phyloP scores from a whole-genome alignment of 2,888 invertebrate species.

The Catocala nupta region DNA sequence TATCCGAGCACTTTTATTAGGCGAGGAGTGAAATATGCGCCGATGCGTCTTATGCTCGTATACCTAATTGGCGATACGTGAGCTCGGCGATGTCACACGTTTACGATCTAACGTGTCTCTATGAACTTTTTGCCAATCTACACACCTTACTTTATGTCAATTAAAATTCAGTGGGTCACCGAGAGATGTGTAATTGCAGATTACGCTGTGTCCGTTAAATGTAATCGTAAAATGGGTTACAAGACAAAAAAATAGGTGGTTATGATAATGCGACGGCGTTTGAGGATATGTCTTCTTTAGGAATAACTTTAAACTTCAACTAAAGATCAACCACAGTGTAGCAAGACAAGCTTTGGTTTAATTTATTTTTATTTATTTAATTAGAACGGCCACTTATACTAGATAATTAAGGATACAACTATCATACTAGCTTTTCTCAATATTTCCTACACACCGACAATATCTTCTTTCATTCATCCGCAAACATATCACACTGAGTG shows the following conservation, averaged over 20 bases:
- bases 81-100: slow-evolving; percentile 22
- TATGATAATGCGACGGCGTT: not conserved
- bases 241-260: not conserved
- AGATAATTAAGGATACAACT: no score
- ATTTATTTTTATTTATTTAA: no score
- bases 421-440: no score
- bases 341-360: no score
- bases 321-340: no score
- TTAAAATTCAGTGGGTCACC: slow-evolving; percentile 33
- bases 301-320: no score
- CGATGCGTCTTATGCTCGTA: slow-evolving; percentile 2
- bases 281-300: no score
- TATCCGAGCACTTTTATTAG: slow-evolving; percentile 24
- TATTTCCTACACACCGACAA: no score
- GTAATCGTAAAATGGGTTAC: slow-evolving; percentile 8
- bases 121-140: slow-evolving; percentile 41
- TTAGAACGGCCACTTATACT: no score
- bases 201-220: slow-evolving; percentile 8
- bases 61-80: slow-evolving; percentile 37
- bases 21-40: slow-evolving; percentile 5
- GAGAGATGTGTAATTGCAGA: slow-evolving; percentile 24
- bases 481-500: no score
- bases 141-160: slow-evolving; percentile 26
- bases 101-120: slow-evolving; percentile 22
- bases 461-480: no score